These are phyloP conservation scores for Ictalurus furcatus DNA, from an alignment of 2,113 vertebrate genomes.

Conservation along the genomic window DNA sequence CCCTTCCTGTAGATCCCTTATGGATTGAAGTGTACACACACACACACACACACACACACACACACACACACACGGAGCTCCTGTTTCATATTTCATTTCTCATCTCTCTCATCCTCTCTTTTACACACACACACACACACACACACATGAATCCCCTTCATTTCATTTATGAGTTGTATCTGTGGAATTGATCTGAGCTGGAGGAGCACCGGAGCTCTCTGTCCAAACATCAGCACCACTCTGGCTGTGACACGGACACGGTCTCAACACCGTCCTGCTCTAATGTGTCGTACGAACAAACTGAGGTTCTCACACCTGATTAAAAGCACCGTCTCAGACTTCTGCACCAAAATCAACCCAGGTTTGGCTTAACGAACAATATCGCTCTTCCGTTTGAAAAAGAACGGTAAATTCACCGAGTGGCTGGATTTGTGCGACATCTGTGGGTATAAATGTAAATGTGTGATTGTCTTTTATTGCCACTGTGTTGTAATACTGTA, in stretches of 20 bases:
- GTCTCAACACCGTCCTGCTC: constrained; percentile 14
- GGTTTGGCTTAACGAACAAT: not conserved
- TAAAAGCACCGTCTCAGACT: not conserved
- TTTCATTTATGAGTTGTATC: constrained; percentile 55
- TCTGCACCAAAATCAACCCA: not conserved
- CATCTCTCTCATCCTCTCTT: constrained; percentile 2
- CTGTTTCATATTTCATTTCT: constrained; percentile 47
- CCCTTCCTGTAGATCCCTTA: constrained; percentile 38
- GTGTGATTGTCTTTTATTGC: not conserved
- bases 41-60: constrained; percentile 22
- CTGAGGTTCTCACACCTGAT: not conserved
- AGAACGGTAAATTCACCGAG: too few relatives aligned
- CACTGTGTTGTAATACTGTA: not conserved
- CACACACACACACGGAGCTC: constrained; percentile 2
- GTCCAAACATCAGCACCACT: constrained; percentile 49
- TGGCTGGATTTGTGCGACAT: too few relatives aligned
- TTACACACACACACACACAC: not conserved
- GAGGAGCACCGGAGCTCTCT: constrained; percentile 37
- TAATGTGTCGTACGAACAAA: not conserved
- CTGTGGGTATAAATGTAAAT: not conserved
- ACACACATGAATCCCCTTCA: constrained; percentile 21
- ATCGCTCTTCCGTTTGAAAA: too few relatives aligned
- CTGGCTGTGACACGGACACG: constrained; percentile 40
- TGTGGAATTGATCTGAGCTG: constrained; percentile 46
- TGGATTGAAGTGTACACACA: constrained; percentile 24